Percentiles rank a stretch among this genome's conserved stretches.
Conservation (phyloP, 2,797 vertebrate genomes). For the Huso huso region DNA sequence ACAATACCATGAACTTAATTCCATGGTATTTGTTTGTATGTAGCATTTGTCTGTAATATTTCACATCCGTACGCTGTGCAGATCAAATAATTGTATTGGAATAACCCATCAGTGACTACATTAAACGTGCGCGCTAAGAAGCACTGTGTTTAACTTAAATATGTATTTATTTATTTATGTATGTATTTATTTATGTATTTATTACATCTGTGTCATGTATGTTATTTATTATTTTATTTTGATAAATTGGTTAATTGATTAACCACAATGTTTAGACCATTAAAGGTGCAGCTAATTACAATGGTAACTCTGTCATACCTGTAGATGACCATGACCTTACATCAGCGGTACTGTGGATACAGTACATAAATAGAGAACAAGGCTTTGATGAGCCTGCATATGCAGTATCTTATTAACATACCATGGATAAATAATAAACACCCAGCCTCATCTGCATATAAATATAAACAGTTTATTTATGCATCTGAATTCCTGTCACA, state of each 20-base stretch:
- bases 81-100: no score
- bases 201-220: not conserved
- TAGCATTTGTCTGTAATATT: no score
- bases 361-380: slow-evolving; percentile 36
- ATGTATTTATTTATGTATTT: no score
- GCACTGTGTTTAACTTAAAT: no score
- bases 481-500: slow-evolving; percentile 84
- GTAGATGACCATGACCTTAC: slow-evolving; percentile 44
- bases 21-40: no score
- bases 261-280: no score
- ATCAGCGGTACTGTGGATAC: slow-evolving; percentile 49
- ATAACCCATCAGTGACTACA: no score
- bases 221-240: no score
- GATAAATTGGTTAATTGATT: no score
- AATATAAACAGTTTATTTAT: slow-evolving; percentile 88
- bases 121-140: no score
- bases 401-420: slow-evolving; percentile 71
- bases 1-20: no score
- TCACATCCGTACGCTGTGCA: no score
- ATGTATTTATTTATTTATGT: not conserved
- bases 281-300: slow-evolving; percentile 31
- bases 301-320: slow-evolving; percentile 31
- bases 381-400: slow-evolving; percentile 41
- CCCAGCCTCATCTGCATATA: slow-evolving; percentile 81
- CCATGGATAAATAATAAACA: slow-evolving; percentile 62